A percentile compares a stretch with the other conserved stretches of the same genome.
phyloP scores from a whole-genome alignment of 2,888 invertebrate species.

The Nineta flava region DNA sequence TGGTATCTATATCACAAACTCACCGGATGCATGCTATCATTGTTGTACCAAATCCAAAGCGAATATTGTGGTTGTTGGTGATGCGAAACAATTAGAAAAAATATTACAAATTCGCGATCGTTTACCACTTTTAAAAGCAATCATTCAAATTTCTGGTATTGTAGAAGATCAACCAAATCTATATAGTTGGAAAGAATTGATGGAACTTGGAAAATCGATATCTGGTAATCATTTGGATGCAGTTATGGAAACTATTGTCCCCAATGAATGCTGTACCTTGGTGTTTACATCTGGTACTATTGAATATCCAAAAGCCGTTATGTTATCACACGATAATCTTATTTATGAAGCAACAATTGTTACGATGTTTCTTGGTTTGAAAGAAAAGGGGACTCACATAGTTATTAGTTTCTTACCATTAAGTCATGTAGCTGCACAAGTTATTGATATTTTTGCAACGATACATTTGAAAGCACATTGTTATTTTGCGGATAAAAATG shows the following conservation, averaged over 20 bases:
- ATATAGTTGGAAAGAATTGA: conserved; percentile 54
- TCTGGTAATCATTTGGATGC: conserved; percentile 50
- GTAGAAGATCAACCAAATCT: conserved; percentile 33
- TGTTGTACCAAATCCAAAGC: conserved; percentile 60
- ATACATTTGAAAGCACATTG: conserved; percentile 47
- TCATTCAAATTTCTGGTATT: conserved; percentile 47
- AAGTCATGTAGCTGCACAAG: conserved; percentile 84
- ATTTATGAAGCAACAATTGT: conserved; percentile 49
- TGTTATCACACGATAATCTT: conserved; percentile 84
- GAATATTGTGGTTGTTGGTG: conserved; percentile 81
- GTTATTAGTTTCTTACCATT: conserved; percentile 72
- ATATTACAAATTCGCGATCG: conserved; percentile 51
- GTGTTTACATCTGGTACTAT: conserved; percentile 83
- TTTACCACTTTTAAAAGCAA: conserved; percentile 61
- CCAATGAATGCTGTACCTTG: conserved; percentile 73
- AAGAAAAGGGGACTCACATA: conserved; percentile 33
- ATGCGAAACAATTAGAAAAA: conserved; percentile 73
- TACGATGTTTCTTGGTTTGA: conserved; percentile 32
- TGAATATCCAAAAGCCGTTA: conserved; percentile 82
- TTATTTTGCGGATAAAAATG: conserved; percentile 83
- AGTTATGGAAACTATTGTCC: conserved; percentile 48
- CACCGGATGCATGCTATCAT: conserved; percentile 68
- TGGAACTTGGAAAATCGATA: conserved; percentile 54
- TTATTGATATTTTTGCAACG: conserved; percentile 59
- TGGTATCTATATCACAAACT: conserved; percentile 86